Percentiles rank a stretch among this genome's conserved stretches.
Evolutionary conservation across 2,113 vertebrate species (phyloP).

Genomic region (Hippocampus zosterae): DNA sequence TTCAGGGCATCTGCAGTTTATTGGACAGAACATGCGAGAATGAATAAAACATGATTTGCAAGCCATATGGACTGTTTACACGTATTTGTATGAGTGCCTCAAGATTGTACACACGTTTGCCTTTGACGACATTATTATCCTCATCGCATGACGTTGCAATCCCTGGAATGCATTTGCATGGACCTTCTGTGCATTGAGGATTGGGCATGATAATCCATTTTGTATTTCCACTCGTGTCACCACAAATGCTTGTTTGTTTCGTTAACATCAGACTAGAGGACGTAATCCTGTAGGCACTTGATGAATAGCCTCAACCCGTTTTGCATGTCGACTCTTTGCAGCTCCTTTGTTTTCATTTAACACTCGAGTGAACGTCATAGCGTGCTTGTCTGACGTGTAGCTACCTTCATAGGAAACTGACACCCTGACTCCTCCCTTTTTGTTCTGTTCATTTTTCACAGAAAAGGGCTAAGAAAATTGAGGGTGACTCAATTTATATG

Average conservation of each 20-base stretch:
- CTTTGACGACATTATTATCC: conserved; percentile 11
- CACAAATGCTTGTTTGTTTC: conserved; percentile 24
- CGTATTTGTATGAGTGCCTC: background rate
- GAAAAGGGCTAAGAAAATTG: conserved; percentile 96
- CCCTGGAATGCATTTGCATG: conserved; percentile 59
- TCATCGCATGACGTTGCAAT: conserved; percentile 53
- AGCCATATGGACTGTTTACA: conserved; percentile 1
- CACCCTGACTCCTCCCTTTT: conserved; percentile 53
- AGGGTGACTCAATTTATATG: conserved; percentile 99
- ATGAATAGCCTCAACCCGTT: conserved; percentile 16
- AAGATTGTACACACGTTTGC: conserved; percentile 8
- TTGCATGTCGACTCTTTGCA: conserved; percentile 22
- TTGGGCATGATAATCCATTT: conserved; percentile 37
- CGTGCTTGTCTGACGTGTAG: conserved; percentile 51
- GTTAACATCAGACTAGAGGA: conserved; percentile 22
- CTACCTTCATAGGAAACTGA: conserved; percentile 56
- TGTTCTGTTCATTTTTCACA: conserved; percentile 81
- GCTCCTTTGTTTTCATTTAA: conserved; percentile 15
- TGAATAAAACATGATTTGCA: conserved; percentile 1
- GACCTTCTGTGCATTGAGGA: conserved; percentile 23
- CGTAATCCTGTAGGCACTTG: background rate
- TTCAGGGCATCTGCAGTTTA: conserved; percentile 21
- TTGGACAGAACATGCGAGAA: conserved; percentile 10
- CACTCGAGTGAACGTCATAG: conserved; percentile 26
- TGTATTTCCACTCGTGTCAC: conserved; percentile 53